A percentile compares a stretch with the other conserved stretches of the same genome.
Conservation (phyloP, 2,113 vertebrate genomes). For the Proteles cristata region DNA sequence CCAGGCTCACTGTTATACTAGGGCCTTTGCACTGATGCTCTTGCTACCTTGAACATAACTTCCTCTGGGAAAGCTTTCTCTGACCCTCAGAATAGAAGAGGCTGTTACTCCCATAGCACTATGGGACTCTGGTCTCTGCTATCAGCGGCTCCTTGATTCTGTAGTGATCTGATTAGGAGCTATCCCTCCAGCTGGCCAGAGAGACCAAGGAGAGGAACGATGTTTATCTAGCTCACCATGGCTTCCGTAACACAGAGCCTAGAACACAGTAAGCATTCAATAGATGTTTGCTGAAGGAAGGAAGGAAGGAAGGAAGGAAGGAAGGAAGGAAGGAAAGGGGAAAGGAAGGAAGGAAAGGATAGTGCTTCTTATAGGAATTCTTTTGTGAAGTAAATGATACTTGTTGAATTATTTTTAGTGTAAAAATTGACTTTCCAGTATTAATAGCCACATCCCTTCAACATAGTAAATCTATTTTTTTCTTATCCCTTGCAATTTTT, state of each 20-base stretch:
- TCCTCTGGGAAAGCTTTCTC: neutral
- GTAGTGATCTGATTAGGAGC: neutral
- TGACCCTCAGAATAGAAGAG: neutral
- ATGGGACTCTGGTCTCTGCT: neutral
- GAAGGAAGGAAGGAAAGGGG: neutral
- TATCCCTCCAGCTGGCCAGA: neutral
- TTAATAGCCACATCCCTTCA: neutral
- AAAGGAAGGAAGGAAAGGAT: neutral
- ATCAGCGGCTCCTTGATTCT: neutral
- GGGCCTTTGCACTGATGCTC: neutral
- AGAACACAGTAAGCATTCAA: neutral
- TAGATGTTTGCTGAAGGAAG: neutral
- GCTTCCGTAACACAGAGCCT: neutral
- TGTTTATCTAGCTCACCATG: neutral
- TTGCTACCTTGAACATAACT: neutral
- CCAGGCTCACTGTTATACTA: neutral
- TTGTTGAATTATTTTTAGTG: slow-evolving; percentile 39
- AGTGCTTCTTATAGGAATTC: neutral
- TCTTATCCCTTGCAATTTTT: neutral
- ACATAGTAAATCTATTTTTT: slow-evolving; percentile 42
- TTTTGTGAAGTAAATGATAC: slow-evolving; percentile 39
- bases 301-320: neutral
- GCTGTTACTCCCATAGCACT: neutral
- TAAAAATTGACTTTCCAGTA: slow-evolving; percentile 41
- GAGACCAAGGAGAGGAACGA: neutral